Conservation (phyloP, 2,113 vertebrate genomes). For the Chaetura pelagica region DNA sequence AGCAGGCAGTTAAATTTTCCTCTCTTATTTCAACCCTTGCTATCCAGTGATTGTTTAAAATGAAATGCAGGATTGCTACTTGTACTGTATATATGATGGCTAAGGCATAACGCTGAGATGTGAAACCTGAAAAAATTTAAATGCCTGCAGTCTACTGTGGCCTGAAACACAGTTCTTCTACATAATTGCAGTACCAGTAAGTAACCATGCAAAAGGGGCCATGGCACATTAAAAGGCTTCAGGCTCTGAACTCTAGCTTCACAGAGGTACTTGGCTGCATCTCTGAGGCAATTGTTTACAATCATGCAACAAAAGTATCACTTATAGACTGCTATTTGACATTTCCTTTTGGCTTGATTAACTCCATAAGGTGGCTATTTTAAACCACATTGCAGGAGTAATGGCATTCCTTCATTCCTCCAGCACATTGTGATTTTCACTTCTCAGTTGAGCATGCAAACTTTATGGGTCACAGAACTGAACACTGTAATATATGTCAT, state of each 20-base stretch:
- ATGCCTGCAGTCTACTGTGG: neutral
- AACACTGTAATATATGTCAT: neutral
- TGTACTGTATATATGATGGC: neutral
- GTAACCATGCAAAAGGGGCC: neutral
- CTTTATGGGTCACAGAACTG: neutral
- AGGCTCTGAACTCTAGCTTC: neutral
- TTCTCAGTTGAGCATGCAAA: neutral
- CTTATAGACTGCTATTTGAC: neutral
- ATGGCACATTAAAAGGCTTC: neutral
- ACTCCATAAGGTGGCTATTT: neutral
- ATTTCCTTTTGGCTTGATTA: neutral
- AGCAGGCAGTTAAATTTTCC: neutral
- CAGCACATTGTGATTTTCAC: neutral
- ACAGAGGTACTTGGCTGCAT: neutral
- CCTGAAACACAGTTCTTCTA: neutral
- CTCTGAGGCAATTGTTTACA: neutral
- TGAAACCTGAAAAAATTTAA: neutral
- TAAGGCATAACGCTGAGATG: neutral
- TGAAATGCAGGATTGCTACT: neutral
- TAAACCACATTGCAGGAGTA: neutral
- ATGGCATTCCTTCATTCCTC: neutral
- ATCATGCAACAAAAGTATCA: neutral
- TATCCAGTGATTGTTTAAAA: neutral
- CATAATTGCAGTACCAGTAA: neutral
- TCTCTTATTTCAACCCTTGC: neutral